A percentile compares a stretch with the other conserved stretches of the same genome.
phyloP scores from a whole-genome alignment of 2,797 vertebrate species.

The Fundulus diaphanus region DNA sequence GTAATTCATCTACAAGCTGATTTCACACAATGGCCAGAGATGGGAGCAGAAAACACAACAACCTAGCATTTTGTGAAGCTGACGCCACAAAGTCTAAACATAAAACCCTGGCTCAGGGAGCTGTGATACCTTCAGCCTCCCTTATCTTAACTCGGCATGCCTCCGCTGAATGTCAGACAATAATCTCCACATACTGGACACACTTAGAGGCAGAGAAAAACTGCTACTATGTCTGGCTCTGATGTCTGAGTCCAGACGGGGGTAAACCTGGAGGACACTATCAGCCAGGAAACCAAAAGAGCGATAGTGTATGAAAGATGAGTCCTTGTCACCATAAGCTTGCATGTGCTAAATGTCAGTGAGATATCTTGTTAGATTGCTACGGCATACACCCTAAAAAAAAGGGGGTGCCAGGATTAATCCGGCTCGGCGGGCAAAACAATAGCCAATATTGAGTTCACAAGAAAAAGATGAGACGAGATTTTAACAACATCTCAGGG shows the following conservation, averaged over 20 bases:
- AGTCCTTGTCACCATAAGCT: constrained; percentile 35
- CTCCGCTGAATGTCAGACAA: constrained; percentile 59
- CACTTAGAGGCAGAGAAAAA: constrained; percentile 36
- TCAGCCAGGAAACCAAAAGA: constrained; percentile 33
- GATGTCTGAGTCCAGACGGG: constrained; percentile 32
- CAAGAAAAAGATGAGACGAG: neutral
- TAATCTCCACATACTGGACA: constrained; percentile 61
- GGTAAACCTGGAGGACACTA: constrained; percentile 32
- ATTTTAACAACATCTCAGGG: neutral
- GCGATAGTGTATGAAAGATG: constrained; percentile 55
- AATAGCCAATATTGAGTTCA: neutral
- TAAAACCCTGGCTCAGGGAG: constrained; percentile 26
- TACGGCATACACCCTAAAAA: neutral
- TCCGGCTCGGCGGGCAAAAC: neutral
- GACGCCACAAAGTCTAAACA: constrained; percentile 34
- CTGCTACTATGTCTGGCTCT: constrained; percentile 24
- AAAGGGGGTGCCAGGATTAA: neutral
- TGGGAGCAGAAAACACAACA: constrained; percentile 12
- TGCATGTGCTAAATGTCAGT: constrained; percentile 24
- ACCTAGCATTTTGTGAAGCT: constrained; percentile 11
- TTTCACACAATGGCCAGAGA: constrained; percentile 31
- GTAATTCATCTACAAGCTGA: constrained; percentile 56
- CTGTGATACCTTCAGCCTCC: constrained; percentile 43
- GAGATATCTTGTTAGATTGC: neutral
- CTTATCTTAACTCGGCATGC: constrained; percentile 63